phyloP scores from a whole-genome alignment of 2,888 invertebrate species.

The Apocheima hispidaria region DNA sequence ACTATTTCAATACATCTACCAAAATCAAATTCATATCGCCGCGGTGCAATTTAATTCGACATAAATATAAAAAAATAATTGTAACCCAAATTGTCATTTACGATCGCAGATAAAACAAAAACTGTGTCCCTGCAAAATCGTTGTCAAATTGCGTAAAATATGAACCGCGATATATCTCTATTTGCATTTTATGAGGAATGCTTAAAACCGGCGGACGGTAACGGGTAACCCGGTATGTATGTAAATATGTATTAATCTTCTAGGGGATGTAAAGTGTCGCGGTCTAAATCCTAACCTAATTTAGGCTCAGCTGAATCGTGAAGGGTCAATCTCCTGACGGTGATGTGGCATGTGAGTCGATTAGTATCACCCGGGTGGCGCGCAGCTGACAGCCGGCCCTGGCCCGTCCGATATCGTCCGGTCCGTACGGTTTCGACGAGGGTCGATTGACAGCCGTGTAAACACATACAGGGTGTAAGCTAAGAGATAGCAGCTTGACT shows the following conservation, averaged over 20 bases:
- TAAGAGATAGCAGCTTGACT: too few relatives aligned
- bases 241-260: slow-evolving; percentile 38
- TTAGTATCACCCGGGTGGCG: slow-evolving; percentile 16
- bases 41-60: slow-evolving; percentile 33
- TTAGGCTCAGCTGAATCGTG: slow-evolving; percentile 12
- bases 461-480: slow-evolving; percentile 5
- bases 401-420: slow-evolving; percentile 19
- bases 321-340: slow-evolving; percentile 23
- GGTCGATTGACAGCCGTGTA: slow-evolving; percentile 28
- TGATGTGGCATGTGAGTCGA: slow-evolving; percentile 27
- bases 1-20: slow-evolving; percentile 23
- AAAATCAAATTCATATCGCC: slow-evolving; percentile 32
- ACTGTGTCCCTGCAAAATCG: slow-evolving; percentile 33
- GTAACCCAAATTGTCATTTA: slow-evolving; percentile 40
- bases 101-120: slow-evolving; percentile 40
- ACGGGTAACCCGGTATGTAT: slow-evolving; percentile 30
- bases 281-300: slow-evolving; percentile 17
- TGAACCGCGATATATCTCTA: slow-evolving; percentile 36
- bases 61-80: slow-evolving; percentile 16
- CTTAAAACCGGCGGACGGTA: slow-evolving; percentile 28
- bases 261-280: slow-evolving; percentile 1
- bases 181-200: slow-evolving; percentile 43
- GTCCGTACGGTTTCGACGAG: slow-evolving; percentile 16
- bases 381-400: slow-evolving; percentile 13
- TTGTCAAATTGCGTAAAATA: slow-evolving; percentile 39